A percentile compares a stretch with the other conserved stretches of the same genome.
phyloP scores from a whole-genome alignment of 2,113 vertebrate species.

The Xiphophorus maculatus region DNA sequence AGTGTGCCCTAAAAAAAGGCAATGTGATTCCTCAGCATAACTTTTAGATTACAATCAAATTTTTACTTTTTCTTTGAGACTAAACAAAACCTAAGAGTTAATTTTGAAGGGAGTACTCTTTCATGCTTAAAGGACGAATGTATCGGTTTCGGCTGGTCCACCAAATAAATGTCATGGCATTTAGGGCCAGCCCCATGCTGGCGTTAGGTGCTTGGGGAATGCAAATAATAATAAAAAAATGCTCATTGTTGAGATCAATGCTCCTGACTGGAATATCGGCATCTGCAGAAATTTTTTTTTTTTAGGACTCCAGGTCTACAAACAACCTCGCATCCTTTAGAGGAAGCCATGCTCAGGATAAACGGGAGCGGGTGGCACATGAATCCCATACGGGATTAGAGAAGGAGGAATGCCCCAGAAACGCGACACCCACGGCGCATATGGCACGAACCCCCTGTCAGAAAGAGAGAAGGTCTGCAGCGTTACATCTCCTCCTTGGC shows the following conservation, averaged over 20 bases:
- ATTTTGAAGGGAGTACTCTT: not conserved
- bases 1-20: no score
- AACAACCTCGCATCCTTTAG: constrained; percentile 2
- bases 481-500: constrained; percentile 37
- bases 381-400: constrained; percentile 52
- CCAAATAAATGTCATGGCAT: constrained; percentile 18
- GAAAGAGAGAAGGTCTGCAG: constrained; percentile 55
- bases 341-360: not conserved
- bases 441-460: constrained; percentile 63
- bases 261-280: not conserved
- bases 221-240: not conserved
- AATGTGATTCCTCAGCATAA: no score
- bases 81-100: not conserved
- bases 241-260: not conserved
- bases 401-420: constrained; percentile 71
- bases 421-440: constrained; percentile 65
- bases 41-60: not conserved
- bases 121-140: not conserved
- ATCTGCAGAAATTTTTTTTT: no score
- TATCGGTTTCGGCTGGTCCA: not conserved
- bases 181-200: not conserved
- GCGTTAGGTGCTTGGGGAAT: not conserved
- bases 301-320: not conserved
- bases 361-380: constrained; percentile 33
- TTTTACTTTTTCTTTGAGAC: not conserved